A percentile compares a stretch with the other conserved stretches of the same genome.
These are phyloP conservation scores for Hipparchia sbordonii DNA, from an alignment of 2,888 invertebrate species.

Conservation along the genomic window DNA sequence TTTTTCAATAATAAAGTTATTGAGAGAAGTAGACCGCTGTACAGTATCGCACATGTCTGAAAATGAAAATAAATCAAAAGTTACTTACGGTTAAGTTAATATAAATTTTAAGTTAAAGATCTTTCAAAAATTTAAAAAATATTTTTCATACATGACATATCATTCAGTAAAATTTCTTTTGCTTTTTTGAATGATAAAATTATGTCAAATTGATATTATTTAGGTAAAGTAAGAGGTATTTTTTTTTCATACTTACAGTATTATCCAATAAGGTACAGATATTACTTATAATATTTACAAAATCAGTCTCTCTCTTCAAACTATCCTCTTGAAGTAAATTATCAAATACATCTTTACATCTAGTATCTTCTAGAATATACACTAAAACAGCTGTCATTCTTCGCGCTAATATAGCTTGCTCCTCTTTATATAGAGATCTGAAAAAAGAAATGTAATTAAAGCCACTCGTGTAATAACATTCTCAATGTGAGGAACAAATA, in stretches of 20 bases:
- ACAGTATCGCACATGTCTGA: slow-evolving; percentile 64
- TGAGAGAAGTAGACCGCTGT: slow-evolving; percentile 43
- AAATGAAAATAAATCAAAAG: slow-evolving; percentile 43
- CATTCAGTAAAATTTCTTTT: too few species aligned
- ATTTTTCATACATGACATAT: too few species aligned
- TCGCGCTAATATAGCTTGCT: slow-evolving; percentile 63
- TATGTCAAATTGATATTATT: too few species aligned
- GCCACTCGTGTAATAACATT: too few species aligned
- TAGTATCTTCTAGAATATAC: slow-evolving; percentile 48
- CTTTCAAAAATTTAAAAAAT: too few species aligned
- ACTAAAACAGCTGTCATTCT: slow-evolving; percentile 54
- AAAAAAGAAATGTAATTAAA: slow-evolving; percentile 38
- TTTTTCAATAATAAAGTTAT: slow-evolving; percentile 37
- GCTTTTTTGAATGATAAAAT: too few species aligned
- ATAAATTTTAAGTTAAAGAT: too few species aligned
- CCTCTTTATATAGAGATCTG: slow-evolving; percentile 66
- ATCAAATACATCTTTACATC: slow-evolving; percentile 44
- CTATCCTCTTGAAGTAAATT: slow-evolving; percentile 37
- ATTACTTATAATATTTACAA: slow-evolving; percentile 50
- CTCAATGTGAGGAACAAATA: too few species aligned
- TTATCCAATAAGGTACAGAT: slow-evolving; percentile 62
- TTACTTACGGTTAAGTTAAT: too few species aligned
- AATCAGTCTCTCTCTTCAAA: slow-evolving; percentile 28
- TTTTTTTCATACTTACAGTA: slow-evolving; percentile 50
- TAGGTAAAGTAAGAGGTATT: not conserved